Base-by-base conservation (phyloP, 2,113 vertebrate species). In the Pyrgilauda ruficollis region DNA sequence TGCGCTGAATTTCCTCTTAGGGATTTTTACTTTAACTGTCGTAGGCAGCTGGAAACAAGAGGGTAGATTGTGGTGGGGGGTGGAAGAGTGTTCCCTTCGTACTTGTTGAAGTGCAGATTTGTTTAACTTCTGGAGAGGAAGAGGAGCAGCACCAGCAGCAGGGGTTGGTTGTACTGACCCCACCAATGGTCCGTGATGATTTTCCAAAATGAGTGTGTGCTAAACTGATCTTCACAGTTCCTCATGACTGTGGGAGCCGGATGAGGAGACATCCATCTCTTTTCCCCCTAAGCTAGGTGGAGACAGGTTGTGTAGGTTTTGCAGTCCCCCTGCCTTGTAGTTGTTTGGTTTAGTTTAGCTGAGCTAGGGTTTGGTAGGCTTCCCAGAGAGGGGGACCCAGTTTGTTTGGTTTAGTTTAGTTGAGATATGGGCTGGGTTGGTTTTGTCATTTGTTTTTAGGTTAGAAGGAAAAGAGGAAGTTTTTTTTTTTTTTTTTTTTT, bases 1-100 rank as follows among this genome's bases (percentile, higher is more conserved):
- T 87, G 89, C 0, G 0, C 35, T 79, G 87, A 64, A 84, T 91
- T 94, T 79, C 62, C 66, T 69, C 9, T 31, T 11, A 61, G 2
- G 44, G 93, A 63, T 92, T 94, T 91, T 91, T 81, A 49, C 87
- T 84, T 84, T 49, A 75, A 37, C 39, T 72, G 39, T 53, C 1
- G 4, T 8, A 63, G 84, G 56, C 39, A 67, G 72, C 61, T 84
- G 86, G 61, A 70, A 90, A 89, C 30, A 75, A 81, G 88, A 64
- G 67, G 64, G 73, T 68, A 56, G 87, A 21, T 59, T 15, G 2
- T 39, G 85, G 28, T 15, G 30, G 15, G n/a, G 28, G 16, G 61
- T 23, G 7, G 37, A 39, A 39, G 14, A 78, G 35, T 7, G 24
- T 27, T 82, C 43, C 31, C 55, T 94, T 64, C 84, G 52, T 72